Base-by-base conservation (phyloP, 1,140 invertebrate genomes). In the Catajapyx aquilonaris region DNA sequence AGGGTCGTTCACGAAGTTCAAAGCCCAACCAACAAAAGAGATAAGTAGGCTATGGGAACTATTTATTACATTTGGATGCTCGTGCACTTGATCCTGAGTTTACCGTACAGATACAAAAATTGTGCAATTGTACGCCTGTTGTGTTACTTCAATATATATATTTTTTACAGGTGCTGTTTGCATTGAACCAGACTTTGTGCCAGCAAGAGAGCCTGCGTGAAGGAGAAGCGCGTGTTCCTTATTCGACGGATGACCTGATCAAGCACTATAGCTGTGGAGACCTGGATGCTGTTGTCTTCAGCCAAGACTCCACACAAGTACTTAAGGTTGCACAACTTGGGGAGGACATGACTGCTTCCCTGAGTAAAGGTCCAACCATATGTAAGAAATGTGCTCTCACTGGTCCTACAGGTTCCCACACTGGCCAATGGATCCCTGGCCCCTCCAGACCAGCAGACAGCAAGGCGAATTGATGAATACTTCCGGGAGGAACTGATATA, bases 191-290 rank as follows among this genome's bases (percentile, higher is more conserved):
- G 46, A 66, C 66, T 1, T 44, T 69, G 18, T 49, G 51, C 31
- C 60, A 60, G 37, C 63, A 67, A 38, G 66, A 68, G 46, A 46
- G 49, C 7, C 46, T 59, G 15, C 45, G 63, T 13, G 38, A 30
- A 16, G 48, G 52, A 3, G 46, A 50, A 11, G 38, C 43, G 21
- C 38, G 49, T 21, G 40, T 47, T 20, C 38, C 48, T 37, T 51
- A 54, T 38, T 54, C 56, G 1, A 65, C 62, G 5, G 61, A 65
- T 34, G 62, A 66, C 44, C 53, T 68, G 9, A 62, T 69, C 17
- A 46, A 54, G 7, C 62, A 65, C 40, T 68, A 69, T 45, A 68
- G 66, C 48, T 67, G 64, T 46, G 66, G 66, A 3, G 57, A 68
- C 47, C 48, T 69, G 35, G 55, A 66, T 43, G 50, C 57, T 5